Percentiles rank a stretch among this genome's conserved stretches.
These are phyloP conservation scores for rat (Rattus norvegicus) DNA, from an alignment of 2,113 vertebrate genomes.

Conservation along the genomic window DNA sequence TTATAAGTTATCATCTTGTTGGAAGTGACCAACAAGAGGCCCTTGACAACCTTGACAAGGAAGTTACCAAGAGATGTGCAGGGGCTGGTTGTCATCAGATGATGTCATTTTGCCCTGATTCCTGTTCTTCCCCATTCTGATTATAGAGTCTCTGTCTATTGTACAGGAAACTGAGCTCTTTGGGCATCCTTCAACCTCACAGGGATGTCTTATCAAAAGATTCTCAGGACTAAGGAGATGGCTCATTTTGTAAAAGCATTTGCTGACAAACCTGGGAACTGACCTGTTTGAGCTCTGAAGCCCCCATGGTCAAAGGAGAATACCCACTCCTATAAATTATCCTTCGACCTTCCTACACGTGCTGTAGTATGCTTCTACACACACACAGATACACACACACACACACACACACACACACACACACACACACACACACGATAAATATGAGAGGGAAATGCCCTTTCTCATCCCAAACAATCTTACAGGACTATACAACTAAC, in stretches of 20 bases:
- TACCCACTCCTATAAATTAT: neutral
- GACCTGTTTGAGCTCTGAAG: too few species aligned
- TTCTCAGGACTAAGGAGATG: too few species aligned
- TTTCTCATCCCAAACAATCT: neutral
- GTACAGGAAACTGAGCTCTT: neutral
- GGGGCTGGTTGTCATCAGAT: neutral
- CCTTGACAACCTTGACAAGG: neutral
- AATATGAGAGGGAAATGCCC: neutral
- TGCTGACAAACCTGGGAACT: neutral
- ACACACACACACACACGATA: neutral
- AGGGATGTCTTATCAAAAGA: neutral
- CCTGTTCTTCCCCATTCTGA: too few species aligned
- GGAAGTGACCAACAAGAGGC: neutral
- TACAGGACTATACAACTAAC: neutral
- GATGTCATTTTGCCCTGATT: neutral
- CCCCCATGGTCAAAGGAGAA: neutral
- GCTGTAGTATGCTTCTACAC: neutral
- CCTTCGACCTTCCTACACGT: neutral
- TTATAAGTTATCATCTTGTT: neutral
- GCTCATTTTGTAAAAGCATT: neutral
- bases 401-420: neutral
- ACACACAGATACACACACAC: neutral
- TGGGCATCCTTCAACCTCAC: neutral
- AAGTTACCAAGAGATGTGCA: neutral
- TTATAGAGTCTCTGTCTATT: neutral